These are phyloP conservation scores for Epirrita christyi DNA, from an alignment of 2,888 invertebrate genomes.

Conservation along the genomic window DNA sequence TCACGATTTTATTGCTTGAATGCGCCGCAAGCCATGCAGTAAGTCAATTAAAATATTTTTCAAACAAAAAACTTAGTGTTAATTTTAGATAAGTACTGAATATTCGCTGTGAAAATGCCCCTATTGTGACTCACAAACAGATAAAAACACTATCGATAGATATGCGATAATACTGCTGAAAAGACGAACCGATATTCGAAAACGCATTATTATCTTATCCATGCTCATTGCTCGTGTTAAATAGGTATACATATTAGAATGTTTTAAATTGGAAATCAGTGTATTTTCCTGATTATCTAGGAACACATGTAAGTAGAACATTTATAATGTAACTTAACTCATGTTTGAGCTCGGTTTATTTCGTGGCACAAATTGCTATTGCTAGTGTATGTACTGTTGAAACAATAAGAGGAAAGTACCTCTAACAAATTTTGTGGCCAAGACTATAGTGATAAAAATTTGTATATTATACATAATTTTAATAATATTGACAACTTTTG, in stretches of 20 bases:
- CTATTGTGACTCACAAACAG: constrained; percentile 1
- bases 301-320: constrained; percentile 13
- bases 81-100: too few relatives aligned
- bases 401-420: too few relatives aligned
- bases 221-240: neutral
- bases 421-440: too few relatives aligned
- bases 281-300: constrained; percentile 4
- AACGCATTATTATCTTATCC: constrained; percentile 22
- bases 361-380: neutral
- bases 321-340: neutral
- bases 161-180: constrained; percentile 10
- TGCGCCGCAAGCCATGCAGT: too few relatives aligned
- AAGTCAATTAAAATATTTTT: too few relatives aligned
- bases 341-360: neutral
- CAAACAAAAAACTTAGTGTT: too few relatives aligned
- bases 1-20: too few relatives aligned
- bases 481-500: too few relatives aligned
- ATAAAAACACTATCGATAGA: constrained; percentile 11
- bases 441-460: too few relatives aligned
- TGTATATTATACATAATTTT: too few relatives aligned
- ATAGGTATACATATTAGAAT: constrained; percentile 9
- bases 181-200: constrained; percentile 7
- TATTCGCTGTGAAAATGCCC: neutral
- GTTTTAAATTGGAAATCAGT: constrained; percentile 6
- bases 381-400: too few relatives aligned